Evolutionary conservation across 35 echinoderm and acorn worm species (phyloP), one percentile per base, ranked within the genome.

Genomic region (Apostichopus japonicus): DNA sequence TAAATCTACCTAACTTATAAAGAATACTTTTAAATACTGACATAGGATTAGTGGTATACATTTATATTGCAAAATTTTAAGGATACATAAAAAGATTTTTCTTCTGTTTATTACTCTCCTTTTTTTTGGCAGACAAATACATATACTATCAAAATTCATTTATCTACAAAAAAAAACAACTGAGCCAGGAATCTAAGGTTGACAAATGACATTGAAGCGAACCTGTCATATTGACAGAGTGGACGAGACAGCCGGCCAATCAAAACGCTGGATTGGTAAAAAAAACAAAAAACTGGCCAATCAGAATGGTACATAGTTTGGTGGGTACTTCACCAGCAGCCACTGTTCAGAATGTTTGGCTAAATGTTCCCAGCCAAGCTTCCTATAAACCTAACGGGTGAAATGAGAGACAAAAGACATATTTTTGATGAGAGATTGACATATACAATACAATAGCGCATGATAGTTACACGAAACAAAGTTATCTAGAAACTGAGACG

Each of bases 311-410:
- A 97, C 88, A 84, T 83, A 97, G 87, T 97, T 90, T 1, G 93
- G 93, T 79, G 96, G 96, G 52, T 95, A 97, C 65, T 97, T 97
- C 55, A 97, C 96, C 5, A 94, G 86, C 63, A 97, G 91, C 90
- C 96, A 95, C 33, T 95, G 92, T 53, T 94, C 93, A 76, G 93
- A 56, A 87, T 97, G 96, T 67, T 67, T 91, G 23, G 90, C 93
- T 54, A 97, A 55, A 86, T 97, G 93, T 80, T 93, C 93, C 96
- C 93, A 97, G 16, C 96, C 96, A 51, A 97, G 24, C 14, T 67
- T 83, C 58, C 90, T 93, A 73, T 97, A 97, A 24, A 95, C 91
- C 96, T 97, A 63, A 51, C 14, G 54, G 88, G 55, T 55, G 57
- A 61, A 61, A 61, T 44, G 2, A 4, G 33, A 44, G 33, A 44